Base-by-base conservation (phyloP, 2,888 invertebrate genomes). In the Portevinia maculata region DNA sequence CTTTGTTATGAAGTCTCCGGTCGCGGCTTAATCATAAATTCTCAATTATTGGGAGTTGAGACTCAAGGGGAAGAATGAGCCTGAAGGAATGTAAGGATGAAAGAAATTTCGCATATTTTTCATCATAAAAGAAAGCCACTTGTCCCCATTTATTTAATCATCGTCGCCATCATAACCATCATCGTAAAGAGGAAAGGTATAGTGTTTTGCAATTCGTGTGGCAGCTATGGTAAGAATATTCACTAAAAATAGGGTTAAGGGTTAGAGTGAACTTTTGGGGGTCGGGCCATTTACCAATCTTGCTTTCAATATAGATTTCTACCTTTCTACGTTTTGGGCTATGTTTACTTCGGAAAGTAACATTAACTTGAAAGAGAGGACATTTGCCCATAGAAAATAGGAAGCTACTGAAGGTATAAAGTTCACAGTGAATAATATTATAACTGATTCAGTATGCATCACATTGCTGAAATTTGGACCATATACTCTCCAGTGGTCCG, bases 11-110 rank as follows among this genome's bases (percentile, higher is more conserved):
- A 44, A 62, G 67, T 76, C 71, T 39, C 52, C 32, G 37, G 76
- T 71, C 55, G 60, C 78, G 50, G 62, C 55, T 52, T 73, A 53
- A 55, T 73, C 65, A 76, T 60, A 76, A 83, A 71, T 59, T 67
- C 46, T 67, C 52, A 74, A 60, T 17, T 60, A 21, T 44, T 50
- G 19, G 11, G 17, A 19, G 34, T 1, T 55, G 48, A 1, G 8
- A 4, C 17, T 11, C 9, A 39, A 28, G 41, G 37, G 1, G 52
- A 11, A 37, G 11, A 13, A 28, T 13, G 5, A 13, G 15, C n/a
- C 13, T 39, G 24, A 41, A 0, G 30, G 24, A 24, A 24, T 24
- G 24, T 6, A 11, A n/a, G 15, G 15, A 6, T 24, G 28, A 19
- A 55, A 15, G 50, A 46, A 34, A 73, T 73, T 71, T 59, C 39